Conservation (phyloP, 2,113 vertebrate genomes). For the Pelusios castaneus region DNA sequence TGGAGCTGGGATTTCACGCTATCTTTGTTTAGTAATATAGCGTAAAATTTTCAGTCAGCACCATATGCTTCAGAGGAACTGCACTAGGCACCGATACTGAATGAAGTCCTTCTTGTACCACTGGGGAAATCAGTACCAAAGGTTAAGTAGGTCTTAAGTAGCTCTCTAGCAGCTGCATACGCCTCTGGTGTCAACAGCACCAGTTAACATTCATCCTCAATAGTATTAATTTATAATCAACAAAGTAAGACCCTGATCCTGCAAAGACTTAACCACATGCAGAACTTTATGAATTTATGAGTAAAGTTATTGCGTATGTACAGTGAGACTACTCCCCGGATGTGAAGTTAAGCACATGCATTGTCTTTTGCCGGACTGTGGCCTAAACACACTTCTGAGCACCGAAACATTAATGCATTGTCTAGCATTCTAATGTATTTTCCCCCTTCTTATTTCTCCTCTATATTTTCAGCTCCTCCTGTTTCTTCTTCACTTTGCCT, state of each 20-base stretch:
- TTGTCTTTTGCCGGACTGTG: not conserved
- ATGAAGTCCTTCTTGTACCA: no score
- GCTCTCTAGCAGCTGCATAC: no score
- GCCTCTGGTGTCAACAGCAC: no score
- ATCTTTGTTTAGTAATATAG: conserved; percentile 23
- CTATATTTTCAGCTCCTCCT: not conserved
- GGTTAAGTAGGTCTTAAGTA: no score
- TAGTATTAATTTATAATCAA: not conserved
- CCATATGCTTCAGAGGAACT: no score
- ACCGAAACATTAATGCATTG: not conserved
- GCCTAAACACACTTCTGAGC: not conserved
- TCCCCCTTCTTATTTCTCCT: not conserved
- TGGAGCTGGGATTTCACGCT: not conserved
- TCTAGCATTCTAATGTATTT: not conserved
- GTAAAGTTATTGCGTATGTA: not conserved
- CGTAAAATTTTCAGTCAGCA: not conserved
- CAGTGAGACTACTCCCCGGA: not conserved
- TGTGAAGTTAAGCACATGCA: not conserved
- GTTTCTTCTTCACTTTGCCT: not conserved
- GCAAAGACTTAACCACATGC: not conserved
- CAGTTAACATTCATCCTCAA: not conserved
- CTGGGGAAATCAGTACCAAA: no score
- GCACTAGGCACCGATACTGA: no score
- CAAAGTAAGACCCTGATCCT: not conserved
- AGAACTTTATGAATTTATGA: not conserved